Evolutionary conservation across 2,113 vertebrate species (phyloP).

Genomic region (Naja naja): DNA sequence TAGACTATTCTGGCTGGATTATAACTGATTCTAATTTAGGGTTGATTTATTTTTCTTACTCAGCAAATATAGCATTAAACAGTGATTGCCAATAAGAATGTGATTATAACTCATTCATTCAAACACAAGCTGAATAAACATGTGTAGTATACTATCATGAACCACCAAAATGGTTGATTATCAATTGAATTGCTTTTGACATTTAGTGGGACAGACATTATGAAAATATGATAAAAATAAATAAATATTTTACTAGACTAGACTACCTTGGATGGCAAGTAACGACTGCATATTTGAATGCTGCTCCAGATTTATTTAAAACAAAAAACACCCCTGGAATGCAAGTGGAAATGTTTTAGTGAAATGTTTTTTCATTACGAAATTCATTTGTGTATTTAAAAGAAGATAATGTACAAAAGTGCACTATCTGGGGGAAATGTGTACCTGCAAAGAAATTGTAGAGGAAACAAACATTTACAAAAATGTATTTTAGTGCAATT

Average conservation of each 20-base stretch:
- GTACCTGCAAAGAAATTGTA: neutral
- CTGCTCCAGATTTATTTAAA: neutral
- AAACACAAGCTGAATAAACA: neutral
- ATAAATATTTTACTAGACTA: neutral
- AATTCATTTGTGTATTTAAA: neutral
- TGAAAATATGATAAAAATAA: neutral
- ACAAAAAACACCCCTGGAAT: neutral
- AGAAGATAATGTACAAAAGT: neutral
- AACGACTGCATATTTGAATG: neutral
- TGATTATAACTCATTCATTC: neutral
- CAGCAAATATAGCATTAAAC: neutral
- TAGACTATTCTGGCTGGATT: neutral
- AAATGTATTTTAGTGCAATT: neutral
- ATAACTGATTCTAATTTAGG: neutral
- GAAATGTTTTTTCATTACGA: neutral
- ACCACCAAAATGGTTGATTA: neutral
- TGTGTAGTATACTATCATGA: neutral
- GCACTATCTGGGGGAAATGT: neutral
- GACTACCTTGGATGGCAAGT: neutral
- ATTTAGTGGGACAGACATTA: neutral
- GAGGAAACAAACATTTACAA: neutral
- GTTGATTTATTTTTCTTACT: neutral
- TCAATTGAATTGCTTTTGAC: neutral
- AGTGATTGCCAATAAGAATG: neutral
- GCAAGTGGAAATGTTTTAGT: neutral